Percentiles rank a stretch among this genome's conserved stretches.
These are phyloP conservation scores for Zonotrichia leucophrys DNA, from an alignment of 2,113 vertebrate genomes.

Conservation along the genomic window DNA sequence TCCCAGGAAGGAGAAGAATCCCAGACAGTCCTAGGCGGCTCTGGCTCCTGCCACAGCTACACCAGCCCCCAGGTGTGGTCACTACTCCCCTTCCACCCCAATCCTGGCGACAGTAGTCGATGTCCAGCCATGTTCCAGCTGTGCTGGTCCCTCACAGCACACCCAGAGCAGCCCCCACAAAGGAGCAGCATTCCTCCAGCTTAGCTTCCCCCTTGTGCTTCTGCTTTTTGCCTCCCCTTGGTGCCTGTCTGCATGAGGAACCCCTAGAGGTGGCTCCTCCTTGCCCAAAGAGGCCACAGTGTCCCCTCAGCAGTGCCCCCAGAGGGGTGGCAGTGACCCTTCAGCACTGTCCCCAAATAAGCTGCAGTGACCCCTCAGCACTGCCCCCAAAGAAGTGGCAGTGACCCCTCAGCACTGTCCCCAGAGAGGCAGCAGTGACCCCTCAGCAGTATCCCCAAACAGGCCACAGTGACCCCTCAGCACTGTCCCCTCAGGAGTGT, in stretches of 20 bases:
- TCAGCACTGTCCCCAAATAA: no score
- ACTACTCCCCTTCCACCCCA: neutral
- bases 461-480: no score
- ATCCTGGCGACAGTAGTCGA: neutral
- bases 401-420: no score
- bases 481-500: no score
- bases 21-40: neutral
- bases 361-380: no score
- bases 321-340: no score
- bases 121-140: rapidly evolving
- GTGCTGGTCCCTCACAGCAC: neutral
- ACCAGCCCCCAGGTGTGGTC: neutral
- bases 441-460: no score
- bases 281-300: rapidly evolving
- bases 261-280: rapidly evolving
- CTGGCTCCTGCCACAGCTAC: neutral
- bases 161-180: no score
- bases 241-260: rapidly evolving
- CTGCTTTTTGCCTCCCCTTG: neutral
- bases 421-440: no score
- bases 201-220: neutral
- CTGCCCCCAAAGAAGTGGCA: no score
- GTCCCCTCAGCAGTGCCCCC: no score
- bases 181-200: neutral
- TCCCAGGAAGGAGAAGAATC: neutral